Evolutionary conservation across 2,888 invertebrate species (phyloP), one percentile per base, ranked within the genome.

Genomic region (Drosophila kokeensis): DNA sequence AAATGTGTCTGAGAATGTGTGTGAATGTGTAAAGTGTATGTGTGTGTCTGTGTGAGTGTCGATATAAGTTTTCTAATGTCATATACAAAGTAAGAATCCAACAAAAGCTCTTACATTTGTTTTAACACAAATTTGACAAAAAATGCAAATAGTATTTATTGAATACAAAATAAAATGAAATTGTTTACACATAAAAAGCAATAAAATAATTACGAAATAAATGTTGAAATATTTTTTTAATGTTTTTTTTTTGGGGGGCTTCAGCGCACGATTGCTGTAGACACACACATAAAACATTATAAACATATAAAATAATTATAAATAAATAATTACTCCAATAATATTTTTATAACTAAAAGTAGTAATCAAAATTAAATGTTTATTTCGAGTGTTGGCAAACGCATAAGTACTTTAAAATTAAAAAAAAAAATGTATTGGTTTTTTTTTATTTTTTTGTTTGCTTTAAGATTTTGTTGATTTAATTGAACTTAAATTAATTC

Each of bases 91-190:
- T 29, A 38, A 49, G 57, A 29, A 59, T 42, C 49, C 68, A 69
- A 69, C 60, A 58, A 58, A 65, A 58, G 45, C 45, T 32, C 45
- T 76, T 66, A 63, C 42, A 67, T 52, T 52, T 50, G 24, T 38
- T 59, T 69, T 40, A 66, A 66, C 58, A 63, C 48, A 66, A 72
- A 69, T 27, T 55, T 57, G 40, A 69, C 57, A 68, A 45, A 55
- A 70, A 45, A 60, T 64, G 65, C 45, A 57, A 42, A 59, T 36
- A 2, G 27, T n/a, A 70, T 76, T 72, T 72, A 72, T 60, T 76
- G 48, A 42, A 49, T 38, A 58, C 45, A 75, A 75, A 75, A 36
- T 45, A 50, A 66, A 48, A 48, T 50, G 10, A 54, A 72, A 61
- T 40, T 49, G 36, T 63, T 73, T 69, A 74, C 40, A 73, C 53